A percentile compares a stretch with the other conserved stretches of the same genome.
Conservation (phyloP, 1,140 invertebrate species). For the Anagrus nilaparvatae region DNA sequence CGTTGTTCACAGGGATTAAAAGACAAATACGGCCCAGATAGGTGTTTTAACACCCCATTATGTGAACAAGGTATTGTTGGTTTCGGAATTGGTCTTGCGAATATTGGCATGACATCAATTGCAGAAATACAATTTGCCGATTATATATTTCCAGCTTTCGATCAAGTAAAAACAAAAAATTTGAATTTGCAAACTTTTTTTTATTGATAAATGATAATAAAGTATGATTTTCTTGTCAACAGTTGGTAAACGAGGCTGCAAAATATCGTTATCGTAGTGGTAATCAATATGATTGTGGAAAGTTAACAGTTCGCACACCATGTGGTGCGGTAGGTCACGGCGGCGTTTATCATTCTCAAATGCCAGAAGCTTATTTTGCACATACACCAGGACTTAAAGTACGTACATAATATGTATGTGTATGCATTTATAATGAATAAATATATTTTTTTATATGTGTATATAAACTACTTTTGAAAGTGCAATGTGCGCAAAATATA, state of each 20-base stretch:
- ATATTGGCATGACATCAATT: constrained; percentile 81
- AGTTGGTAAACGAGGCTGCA: constrained; percentile 83
- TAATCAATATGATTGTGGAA: constrained; percentile 81
- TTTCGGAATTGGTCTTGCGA: constrained; percentile 92
- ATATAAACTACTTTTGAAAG: background rate
- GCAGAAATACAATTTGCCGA: constrained; percentile 99
- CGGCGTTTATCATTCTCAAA: constrained; percentile 95
- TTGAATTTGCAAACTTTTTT: background rate
- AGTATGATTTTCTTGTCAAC: constrained; percentile 17
- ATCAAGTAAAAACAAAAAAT: constrained; percentile 90
- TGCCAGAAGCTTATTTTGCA: constrained; percentile 93
- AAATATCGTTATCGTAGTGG: constrained; percentile 93
- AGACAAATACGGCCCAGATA: constrained; percentile 85
- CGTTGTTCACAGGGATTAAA: constrained; percentile 88
- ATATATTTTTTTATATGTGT: background rate
- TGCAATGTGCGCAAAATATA: constrained; percentile 12
- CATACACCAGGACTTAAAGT: constrained; percentile 95
- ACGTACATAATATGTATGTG: too few relatives aligned
- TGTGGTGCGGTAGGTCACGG: constrained; percentile 85
- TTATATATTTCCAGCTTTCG: constrained; percentile 98
- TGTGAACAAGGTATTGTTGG: constrained; percentile 98
- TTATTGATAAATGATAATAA: background rate
- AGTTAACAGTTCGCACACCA: constrained; percentile 83
- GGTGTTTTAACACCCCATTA: constrained; percentile 96
- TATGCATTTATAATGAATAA: background rate